Evolutionary conservation across 2,797 vertebrate genomes (phyloP).

Genomic region (Oreortyx pictus): DNA sequence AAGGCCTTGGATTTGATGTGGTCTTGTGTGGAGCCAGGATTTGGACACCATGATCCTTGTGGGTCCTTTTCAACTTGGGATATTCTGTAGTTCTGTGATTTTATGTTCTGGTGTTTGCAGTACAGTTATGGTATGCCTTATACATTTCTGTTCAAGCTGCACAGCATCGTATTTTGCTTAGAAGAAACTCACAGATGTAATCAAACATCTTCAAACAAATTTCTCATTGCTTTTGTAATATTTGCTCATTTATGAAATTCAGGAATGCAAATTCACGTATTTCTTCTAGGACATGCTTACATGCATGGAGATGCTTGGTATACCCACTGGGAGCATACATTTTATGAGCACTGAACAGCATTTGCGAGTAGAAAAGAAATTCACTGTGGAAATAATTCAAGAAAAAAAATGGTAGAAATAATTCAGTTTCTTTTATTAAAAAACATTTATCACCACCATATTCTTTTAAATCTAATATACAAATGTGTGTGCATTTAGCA

Average conservation of each 20-base stretch:
- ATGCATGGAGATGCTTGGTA: neutral
- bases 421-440: constrained; percentile 67
- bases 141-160: neutral
- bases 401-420: constrained; percentile 26
- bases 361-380: constrained; percentile 16
- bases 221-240: neutral
- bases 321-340: neutral
- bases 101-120: neutral
- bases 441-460: constrained; percentile 10
- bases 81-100: neutral
- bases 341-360: constrained; percentile 31
- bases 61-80: neutral
- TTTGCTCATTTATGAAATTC: neutral
- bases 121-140: neutral
- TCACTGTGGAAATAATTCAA: constrained; percentile 21
- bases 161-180: neutral
- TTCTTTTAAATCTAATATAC: neutral
- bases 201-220: neutral
- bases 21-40: neutral
- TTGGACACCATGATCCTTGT: neutral
- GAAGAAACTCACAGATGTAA: neutral
- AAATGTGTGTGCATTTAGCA: neutral
- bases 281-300: constrained; percentile 11
- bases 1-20: neutral
- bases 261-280: neutral